Evolutionary conservation across 2,113 vertebrate genomes (phyloP).

Genomic region (Accipiter cooperii): DNA sequence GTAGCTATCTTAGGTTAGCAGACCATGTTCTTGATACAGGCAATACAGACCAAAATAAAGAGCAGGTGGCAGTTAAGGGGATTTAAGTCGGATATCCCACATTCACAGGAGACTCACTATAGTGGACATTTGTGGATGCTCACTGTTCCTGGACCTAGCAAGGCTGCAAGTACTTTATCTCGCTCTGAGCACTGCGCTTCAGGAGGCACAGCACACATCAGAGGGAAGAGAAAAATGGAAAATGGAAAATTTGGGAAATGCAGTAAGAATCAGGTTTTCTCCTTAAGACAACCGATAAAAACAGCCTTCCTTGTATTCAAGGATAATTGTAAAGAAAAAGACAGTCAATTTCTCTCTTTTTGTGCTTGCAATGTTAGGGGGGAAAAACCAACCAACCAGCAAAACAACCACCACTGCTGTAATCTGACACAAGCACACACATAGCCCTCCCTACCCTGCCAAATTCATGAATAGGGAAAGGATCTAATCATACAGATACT

Average conservation of each 20-base stretch:
- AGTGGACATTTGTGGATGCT: not conserved
- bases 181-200: not conserved
- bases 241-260: not conserved
- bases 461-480: not conserved
- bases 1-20: not conserved
- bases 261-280: not conserved
- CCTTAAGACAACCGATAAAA: not conserved
- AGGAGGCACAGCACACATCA: not conserved
- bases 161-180: not conserved
- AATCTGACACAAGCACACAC: no score
- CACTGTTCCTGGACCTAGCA: not conserved
- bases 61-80: not conserved
- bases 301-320: not conserved
- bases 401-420: no score
- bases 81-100: not conserved
- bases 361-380: not conserved
- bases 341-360: not conserved
- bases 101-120: not conserved
- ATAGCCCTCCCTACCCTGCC: accelerated
- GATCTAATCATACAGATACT: not conserved
- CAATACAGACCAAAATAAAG: not conserved
- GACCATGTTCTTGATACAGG: not conserved
- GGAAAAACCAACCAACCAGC: no score
- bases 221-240: not conserved
- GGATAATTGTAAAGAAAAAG: not conserved